A percentile compares a stretch with the other conserved stretches of the same genome.
phyloP scores from a whole-genome alignment of 1,140 invertebrate genomes.

The Drosophila repletoides region DNA sequence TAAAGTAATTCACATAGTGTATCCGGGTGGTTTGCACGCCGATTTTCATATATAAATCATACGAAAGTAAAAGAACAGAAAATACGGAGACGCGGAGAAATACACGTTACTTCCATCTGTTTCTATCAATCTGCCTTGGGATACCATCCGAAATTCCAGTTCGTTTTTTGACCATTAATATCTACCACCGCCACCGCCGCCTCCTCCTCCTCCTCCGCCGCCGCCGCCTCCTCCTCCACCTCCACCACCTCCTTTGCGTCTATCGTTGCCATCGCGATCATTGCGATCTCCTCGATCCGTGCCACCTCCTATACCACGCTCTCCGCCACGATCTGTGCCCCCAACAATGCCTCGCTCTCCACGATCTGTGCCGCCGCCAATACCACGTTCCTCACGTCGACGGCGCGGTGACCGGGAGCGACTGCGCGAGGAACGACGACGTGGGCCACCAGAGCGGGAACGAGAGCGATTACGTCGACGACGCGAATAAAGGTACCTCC shows the following conservation, averaged over 20 bases:
- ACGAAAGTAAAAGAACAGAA: slow-evolving; percentile 44
- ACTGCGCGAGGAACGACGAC: slow-evolving; percentile 71
- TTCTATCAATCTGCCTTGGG: slow-evolving; percentile 6
- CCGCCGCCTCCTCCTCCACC: slow-evolving; percentile 28
- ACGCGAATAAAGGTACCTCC: slow-evolving; percentile 88
- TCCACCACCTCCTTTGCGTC: slow-evolving; percentile 37
- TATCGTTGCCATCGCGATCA: slow-evolving; percentile 38
- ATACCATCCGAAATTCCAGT: slow-evolving; percentile 32
- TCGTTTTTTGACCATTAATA: slow-evolving; percentile 41
- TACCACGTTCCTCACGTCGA: slow-evolving; percentile 40
- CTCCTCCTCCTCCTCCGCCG: slow-evolving; percentile 14
- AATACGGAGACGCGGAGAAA: slow-evolving; percentile 46
- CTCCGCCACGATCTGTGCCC: slow-evolving; percentile 39
- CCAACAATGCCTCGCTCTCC: slow-evolving; percentile 43
- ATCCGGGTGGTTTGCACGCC: slow-evolving; percentile 61
- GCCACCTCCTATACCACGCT: slow-evolving; percentile 44
- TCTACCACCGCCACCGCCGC: slow-evolving; percentile 30
- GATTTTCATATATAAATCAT: slow-evolving; percentile 26
- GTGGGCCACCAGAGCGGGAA: slow-evolving; percentile 79
- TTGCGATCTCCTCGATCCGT: slow-evolving; percentile 35
- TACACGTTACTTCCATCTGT: slow-evolving; percentile 49
- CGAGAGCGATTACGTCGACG: slow-evolving; percentile 81
- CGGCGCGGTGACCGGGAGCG: slow-evolving; percentile 84
- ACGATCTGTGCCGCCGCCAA: slow-evolving; percentile 48
- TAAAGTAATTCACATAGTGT: slow-evolving; percentile 55